phyloP scores from a whole-genome alignment of 1,140 invertebrate species.

The Rhyzopertha dominica region DNA sequence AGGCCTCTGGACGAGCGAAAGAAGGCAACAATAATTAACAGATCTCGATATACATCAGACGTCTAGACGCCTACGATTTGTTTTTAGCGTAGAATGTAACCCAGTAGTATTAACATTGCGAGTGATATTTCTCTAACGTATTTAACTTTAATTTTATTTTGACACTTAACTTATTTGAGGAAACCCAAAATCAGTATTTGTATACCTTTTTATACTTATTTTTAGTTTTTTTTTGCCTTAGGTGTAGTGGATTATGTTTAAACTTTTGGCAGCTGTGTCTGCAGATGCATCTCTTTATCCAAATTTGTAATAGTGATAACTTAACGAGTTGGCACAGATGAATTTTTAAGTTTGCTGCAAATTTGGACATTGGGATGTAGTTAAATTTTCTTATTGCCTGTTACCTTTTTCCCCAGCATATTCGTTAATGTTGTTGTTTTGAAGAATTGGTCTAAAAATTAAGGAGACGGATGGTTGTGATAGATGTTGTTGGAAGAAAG shows the following conservation, averaged over 20 bases:
- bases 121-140: conserved; percentile 35
- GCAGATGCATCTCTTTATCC: no score
- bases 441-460: no score
- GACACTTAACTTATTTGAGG: conserved; percentile 34
- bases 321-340: no score
- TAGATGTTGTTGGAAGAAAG: no score
- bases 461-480: no score
- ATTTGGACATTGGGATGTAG: no score
- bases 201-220: conserved; percentile 33
- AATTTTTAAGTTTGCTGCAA: no score
- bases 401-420: no score
- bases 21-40: conserved; percentile 14
- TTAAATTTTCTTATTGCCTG: no score
- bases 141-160: conserved; percentile 27
- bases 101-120: conserved; percentile 32
- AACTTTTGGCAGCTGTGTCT: conserved; percentile 18
- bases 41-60: no score
- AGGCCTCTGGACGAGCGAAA: conserved; percentile 16
- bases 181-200: conserved; percentile 40
- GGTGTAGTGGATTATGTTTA: conserved; percentile 21
- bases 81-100: conserved; percentile 20
- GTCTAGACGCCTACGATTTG: conserved; percentile 2
- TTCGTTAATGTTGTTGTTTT: no score
- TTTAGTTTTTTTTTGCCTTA: conserved; percentile 24
- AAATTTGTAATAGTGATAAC: no score